Conservation (phyloP, 2,113 vertebrate genomes). For the Oreocharis arfaki region DNA sequence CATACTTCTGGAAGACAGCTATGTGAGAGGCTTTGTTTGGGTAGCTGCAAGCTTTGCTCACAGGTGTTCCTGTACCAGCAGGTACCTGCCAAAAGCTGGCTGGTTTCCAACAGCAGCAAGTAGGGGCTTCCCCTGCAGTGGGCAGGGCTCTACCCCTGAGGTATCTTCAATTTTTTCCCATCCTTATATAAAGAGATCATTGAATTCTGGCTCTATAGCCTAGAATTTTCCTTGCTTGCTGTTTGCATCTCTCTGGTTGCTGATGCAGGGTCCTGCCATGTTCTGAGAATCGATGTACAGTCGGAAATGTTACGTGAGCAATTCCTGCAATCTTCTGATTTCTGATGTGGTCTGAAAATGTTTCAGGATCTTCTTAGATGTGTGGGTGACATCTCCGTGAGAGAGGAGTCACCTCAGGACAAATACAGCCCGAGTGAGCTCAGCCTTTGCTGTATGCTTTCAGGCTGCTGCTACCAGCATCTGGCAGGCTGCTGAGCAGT, state of each 20-base stretch:
- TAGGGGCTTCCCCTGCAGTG: not conserved
- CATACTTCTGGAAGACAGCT: not conserved
- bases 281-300: not conserved
- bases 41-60: not conserved
- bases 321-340: not conserved
- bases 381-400: not conserved
- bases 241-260: not conserved
- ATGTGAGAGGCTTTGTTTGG: not conserved
- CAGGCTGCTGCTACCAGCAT: not conserved
- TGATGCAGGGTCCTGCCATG: not conserved
- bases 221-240: not conserved
- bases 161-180: not conserved
- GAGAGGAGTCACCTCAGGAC: not conserved
- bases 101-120: not conserved
- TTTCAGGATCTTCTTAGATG: not conserved
- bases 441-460: accelerated
- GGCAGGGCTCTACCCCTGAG: not conserved
- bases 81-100: not conserved
- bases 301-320: not conserved
- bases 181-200: not conserved
- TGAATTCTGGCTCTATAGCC: not conserved
- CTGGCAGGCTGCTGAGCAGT: constrained; percentile 1
- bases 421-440: not conserved
- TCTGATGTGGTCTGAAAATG: not conserved
- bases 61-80: not conserved